phyloP scores from a whole-genome alignment of 2,113 vertebrate species.

The Neolamprologus falcicula region DNA sequence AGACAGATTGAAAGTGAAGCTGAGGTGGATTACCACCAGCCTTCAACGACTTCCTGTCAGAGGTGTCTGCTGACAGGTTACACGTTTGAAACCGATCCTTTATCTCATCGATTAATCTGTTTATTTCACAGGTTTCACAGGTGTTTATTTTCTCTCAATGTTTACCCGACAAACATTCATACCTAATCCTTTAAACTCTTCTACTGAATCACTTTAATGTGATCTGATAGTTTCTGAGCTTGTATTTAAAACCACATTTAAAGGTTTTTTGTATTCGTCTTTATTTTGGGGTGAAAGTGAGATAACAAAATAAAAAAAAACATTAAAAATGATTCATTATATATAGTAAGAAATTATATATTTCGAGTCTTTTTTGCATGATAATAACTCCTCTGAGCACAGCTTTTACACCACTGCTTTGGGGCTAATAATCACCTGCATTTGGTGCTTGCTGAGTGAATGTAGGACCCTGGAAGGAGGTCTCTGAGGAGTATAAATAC shows the following conservation, averaged over 20 bases:
- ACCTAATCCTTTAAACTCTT: not conserved
- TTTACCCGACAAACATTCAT: not conserved
- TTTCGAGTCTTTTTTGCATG: not conserved
- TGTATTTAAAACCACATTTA: not conserved
- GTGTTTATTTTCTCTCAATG: not conserved
- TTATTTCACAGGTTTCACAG: not conserved
- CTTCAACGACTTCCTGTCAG: not conserved
- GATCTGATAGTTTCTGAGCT: rapidly evolving
- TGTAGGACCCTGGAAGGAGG: not conserved
- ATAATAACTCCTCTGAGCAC: not conserved
- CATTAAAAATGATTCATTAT: rapidly evolving
- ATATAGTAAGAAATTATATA: not conserved
- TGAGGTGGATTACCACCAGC: not conserved
- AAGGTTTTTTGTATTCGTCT: not conserved
- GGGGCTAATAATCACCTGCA: rapidly evolving
- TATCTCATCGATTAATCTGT: not conserved
- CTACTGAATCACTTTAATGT: not conserved
- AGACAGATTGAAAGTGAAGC: not conserved
- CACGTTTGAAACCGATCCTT: not conserved
- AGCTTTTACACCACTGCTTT: not conserved
- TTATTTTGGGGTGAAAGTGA: not conserved
- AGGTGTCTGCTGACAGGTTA: not conserved
- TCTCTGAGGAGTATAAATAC: not conserved
- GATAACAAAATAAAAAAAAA: not conserved
- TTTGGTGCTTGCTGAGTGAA: not conserved